These are phyloP conservation scores for Orthonyx spaldingii DNA, from an alignment of 2,113 vertebrate genomes.

Conservation along the genomic window DNA sequence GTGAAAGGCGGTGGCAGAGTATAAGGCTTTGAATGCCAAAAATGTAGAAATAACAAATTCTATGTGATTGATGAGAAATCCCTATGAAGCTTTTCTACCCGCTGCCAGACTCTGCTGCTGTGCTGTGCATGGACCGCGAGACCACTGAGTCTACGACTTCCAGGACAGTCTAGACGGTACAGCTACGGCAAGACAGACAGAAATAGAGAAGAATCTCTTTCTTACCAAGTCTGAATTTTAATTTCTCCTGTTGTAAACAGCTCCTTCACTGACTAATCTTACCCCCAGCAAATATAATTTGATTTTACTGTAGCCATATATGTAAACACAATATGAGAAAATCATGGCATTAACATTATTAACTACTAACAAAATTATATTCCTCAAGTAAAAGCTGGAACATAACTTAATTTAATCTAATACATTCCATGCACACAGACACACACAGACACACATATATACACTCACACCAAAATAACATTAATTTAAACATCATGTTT, in stretches of 20 bases:
- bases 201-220: background rate
- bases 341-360: conserved; percentile 59
- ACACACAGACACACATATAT: conserved; percentile 36
- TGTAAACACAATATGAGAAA: conserved; percentile 57
- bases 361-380: conserved; percentile 65
- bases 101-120: background rate
- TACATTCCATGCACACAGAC: conserved; percentile 56
- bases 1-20: background rate
- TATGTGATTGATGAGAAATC: background rate
- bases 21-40: background rate
- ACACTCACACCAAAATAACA: conserved; percentile 42
- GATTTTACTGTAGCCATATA: conserved; percentile 47
- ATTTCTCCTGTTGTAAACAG: conserved; percentile 30
- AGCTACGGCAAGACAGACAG: background rate
- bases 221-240: background rate
- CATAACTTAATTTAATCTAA: conserved; percentile 59
- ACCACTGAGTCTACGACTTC: background rate
- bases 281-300: conserved; percentile 60
- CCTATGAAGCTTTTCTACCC: background rate
- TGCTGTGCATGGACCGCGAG: accelerated
- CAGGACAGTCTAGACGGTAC: background rate
- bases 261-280: conserved; percentile 21
- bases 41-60: background rate
- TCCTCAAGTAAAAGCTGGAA: conserved; percentile 49
- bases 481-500: conserved; percentile 62